Base-by-base conservation (phyloP, 2,113 vertebrate species). In the Calypte anna region DNA sequence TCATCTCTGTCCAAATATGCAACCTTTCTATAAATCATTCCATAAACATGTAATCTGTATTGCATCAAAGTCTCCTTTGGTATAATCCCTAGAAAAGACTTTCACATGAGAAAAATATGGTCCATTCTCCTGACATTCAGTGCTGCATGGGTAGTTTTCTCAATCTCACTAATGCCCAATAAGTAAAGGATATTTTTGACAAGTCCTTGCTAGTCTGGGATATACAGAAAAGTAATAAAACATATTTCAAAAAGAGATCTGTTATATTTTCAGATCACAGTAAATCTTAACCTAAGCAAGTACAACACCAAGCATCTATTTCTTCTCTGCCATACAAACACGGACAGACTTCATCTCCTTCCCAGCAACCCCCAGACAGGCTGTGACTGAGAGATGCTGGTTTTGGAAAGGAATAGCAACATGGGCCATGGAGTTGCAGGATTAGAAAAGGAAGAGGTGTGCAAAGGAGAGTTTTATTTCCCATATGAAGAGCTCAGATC, bases 131-230 rank as follows among this genome's bases (percentile, higher is more conserved):
- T 75, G 86, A 82, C 69, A 86, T 72, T 83, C 86, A 12, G 1
- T 75, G 69, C 90, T 96, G 83, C 40, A 31, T 86, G 86, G 82
- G 50, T 75, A 90, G 27, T 82, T 83, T 94, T 79, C 93, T 94
- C 91, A 75, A 48, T 90, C 93, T 93, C 83, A 64, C 88, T 95
- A 94, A 96, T 88, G 87, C 88, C 50, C 77, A 95, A 68, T 88
- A 94, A 94, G 91, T 78, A 94, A 91, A 91, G 90, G 90, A 95
- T 92, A 73, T 75, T 95, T 95, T 40, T 91, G 80, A 95, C 88
- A 95, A 95, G 91, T 86, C 82, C 83, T 66, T 76, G 77, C 80
- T 88, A 90, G 93, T 61, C 93, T 64, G 69, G 63, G 80, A 82
- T 86, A 92, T 69, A 54, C 14, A 86, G 76, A 83, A 83, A 96